Base-by-base conservation (phyloP, 2,888 invertebrate genomes). In the Agriopis leucophaearia region DNA sequence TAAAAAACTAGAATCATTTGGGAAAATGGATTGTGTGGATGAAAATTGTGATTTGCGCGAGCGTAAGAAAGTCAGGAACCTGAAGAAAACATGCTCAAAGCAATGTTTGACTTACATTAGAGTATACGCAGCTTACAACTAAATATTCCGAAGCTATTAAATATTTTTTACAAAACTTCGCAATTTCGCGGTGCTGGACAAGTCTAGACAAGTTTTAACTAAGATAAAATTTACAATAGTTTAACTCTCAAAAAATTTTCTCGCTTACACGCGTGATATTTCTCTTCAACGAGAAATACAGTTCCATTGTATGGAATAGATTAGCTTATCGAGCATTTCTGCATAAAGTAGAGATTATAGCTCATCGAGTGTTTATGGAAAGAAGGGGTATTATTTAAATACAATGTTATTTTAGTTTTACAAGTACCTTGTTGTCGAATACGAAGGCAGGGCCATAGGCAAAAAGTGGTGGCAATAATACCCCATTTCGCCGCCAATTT, bases 61-160 rank as follows among this genome's bases (percentile, higher is more conserved):
- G 2, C 0, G 13, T 8, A 47, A 50, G 6, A 35, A 35, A 36
- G 50, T 35, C n/a, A 51, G 36, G 36, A 51, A 15, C 27, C 27
- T 27, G n/a, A 8, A 27, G 51, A n/a, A 13, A 8, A 35, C 18
- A 27, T 12, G 18, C 48, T 47, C 9, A n/a, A 45, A 15, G 2
- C n/a, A 47, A 16, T 16, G 7, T 47, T 47, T 16, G 27, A 50
- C 58, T 58, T 64, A 64, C 7, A 55, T 54, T 54, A 51, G 56
- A 57, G 57, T 61, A 66, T 61, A 55, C 58, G 60, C 42, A 66
- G 64, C 59, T 54, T 57, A 56, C 18, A 48, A 7, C 38, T 44
- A 44, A 27, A 27, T 27, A 27, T 27, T 27, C 27, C 27, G 3
- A 5, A 27, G 27, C 27, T 27, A 27, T 2, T 27, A 5, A 27